A percentile compares a stretch with the other conserved stretches of the same genome.
These are phyloP conservation scores for Leptinotarsa texana DNA, from an alignment of 1,140 invertebrate genomes.

Conservation along the genomic window DNA sequence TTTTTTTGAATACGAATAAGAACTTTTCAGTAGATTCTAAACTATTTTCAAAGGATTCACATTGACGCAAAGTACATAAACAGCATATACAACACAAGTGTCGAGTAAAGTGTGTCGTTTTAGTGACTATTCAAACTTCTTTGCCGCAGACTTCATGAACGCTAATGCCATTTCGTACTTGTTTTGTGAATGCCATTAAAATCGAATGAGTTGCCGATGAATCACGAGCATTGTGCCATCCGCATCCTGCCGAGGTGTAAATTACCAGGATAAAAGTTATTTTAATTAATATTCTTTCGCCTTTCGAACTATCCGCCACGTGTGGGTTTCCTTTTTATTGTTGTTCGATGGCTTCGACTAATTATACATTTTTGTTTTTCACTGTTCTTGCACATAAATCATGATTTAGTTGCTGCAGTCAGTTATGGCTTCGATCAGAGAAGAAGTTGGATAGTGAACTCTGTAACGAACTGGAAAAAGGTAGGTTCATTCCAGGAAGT, in stretches of 20 bases:
- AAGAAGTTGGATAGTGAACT: too few relatives aligned
- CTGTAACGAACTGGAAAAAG: too few relatives aligned
- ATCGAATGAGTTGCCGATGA: slow-evolving; percentile 36
- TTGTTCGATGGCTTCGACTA: slow-evolving; percentile 1
- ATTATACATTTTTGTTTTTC: slow-evolving; percentile 4
- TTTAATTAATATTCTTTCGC: slow-evolving; percentile 30
- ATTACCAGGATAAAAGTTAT: slow-evolving; percentile 29
- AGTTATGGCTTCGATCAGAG: too few relatives aligned
- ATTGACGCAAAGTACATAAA: too few relatives aligned
- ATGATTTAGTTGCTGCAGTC: neutral
- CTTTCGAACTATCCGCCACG: slow-evolving; percentile 11
- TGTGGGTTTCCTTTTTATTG: slow-evolving; percentile 14
- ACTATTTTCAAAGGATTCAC: too few relatives aligned
- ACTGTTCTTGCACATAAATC: neutral
- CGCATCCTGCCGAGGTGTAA: slow-evolving; percentile 31
- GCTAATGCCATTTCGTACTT: neutral
- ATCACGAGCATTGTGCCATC: slow-evolving; percentile 33
- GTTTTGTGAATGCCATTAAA: slow-evolving; percentile 29
- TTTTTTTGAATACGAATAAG: too few relatives aligned
- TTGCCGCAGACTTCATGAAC: neutral
- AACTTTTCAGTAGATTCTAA: too few relatives aligned
- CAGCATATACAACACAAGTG: too few relatives aligned
- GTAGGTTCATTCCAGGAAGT: too few relatives aligned
- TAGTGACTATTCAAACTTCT: too few relatives aligned
- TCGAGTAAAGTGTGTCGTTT: too few relatives aligned